phyloP scores from a whole-genome alignment of 2,888 invertebrate genomes.

The Melieria crassipennis region DNA sequence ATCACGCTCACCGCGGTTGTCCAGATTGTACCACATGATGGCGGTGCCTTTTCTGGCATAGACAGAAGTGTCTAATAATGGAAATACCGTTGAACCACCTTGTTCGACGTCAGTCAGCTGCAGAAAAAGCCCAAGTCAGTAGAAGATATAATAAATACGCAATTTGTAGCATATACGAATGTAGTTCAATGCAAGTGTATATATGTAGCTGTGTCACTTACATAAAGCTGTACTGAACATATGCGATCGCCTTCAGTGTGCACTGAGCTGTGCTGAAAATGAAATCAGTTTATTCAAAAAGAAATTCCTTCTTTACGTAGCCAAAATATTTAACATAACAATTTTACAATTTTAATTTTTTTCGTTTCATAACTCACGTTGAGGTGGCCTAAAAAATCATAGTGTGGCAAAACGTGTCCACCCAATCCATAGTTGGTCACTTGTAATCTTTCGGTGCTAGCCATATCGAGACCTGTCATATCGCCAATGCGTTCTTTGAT shows the following conservation, averaged over 20 bases:
- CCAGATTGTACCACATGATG: conserved; percentile 58
- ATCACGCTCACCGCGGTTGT: conserved; percentile 48
- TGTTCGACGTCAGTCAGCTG: conserved; percentile 96
- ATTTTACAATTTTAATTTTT: too few relatives aligned
- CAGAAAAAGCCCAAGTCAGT: conserved; percentile 28
- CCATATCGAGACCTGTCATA: conserved; percentile 56
- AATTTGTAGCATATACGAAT: background rate
- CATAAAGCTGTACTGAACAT: conserved; percentile 95
- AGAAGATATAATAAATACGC: too few relatives aligned
- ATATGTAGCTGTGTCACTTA: conserved; percentile 69
- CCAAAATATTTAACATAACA: background rate
- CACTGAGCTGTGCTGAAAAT: conserved; percentile 30
- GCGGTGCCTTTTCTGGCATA: conserved; percentile 81
- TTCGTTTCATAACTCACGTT: conserved; percentile 44
- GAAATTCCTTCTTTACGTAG: too few relatives aligned
- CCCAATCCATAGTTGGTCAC: conserved; percentile 62
- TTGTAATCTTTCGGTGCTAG: conserved; percentile 56
- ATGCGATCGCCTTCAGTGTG: conserved; percentile 83
- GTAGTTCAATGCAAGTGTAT: background rate
- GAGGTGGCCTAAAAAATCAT: conserved; percentile 55
- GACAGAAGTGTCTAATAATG: conserved; percentile 82
- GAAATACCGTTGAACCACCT: conserved; percentile 98
- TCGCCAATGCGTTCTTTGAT: conserved; percentile 54
- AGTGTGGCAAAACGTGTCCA: conserved; percentile 57
- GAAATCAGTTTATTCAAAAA: background rate